phyloP scores from a whole-genome alignment of 2,888 invertebrate genomes.

The Laspeyria flexula region DNA sequence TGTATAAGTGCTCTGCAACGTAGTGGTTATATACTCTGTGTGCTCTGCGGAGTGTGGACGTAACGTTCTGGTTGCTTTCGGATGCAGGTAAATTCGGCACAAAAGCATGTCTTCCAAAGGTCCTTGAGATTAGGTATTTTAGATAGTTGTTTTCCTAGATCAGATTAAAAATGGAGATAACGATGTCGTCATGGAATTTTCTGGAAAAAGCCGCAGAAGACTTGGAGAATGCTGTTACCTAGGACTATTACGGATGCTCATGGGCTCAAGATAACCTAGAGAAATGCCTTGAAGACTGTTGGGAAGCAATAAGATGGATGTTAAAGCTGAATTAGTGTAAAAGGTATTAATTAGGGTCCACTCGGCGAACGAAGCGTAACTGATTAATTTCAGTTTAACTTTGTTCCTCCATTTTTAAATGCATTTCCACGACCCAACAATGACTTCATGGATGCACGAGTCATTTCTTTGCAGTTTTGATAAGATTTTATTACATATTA shows the following conservation, averaged over 20 bases:
- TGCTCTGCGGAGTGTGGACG: no score
- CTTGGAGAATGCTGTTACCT: conserved; percentile 2
- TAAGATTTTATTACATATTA: background rate
- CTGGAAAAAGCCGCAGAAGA: background rate
- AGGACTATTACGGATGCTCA: background rate
- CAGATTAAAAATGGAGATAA: background rate
- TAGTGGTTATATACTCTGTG: no score
- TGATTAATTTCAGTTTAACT: conserved; percentile 38
- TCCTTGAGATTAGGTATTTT: no score
- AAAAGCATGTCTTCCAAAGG: no score
- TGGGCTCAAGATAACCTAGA: no score
- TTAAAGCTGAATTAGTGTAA: background rate
- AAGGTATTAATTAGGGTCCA: conserved; percentile 34
- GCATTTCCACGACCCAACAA: conserved; percentile 34
- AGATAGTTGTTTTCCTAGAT: no score
- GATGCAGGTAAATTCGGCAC: no score
- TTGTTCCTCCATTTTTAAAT: conserved; percentile 29
- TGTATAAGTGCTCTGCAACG: no score
- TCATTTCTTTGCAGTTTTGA: background rate
- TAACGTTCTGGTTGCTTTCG: no score
- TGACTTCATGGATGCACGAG: background rate
- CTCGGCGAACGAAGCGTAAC: conserved; percentile 38
- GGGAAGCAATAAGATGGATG: background rate
- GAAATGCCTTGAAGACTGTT: background rate
- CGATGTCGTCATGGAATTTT: background rate